These are phyloP conservation scores for Dermochelys coriacea DNA, from an alignment of 2,797 vertebrate genomes.

Conservation along the genomic window DNA sequence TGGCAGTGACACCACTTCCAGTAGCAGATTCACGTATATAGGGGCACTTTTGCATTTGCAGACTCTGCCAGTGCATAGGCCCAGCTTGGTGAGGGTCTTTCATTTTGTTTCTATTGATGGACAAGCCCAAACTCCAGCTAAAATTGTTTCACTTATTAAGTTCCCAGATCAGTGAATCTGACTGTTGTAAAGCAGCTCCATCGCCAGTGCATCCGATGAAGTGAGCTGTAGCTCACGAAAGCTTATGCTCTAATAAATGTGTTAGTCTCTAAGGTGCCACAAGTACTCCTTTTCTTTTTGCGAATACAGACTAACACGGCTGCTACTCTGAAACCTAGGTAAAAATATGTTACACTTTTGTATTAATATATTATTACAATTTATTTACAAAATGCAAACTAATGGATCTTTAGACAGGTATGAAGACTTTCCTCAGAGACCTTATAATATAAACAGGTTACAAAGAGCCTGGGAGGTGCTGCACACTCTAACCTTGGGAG, in stretches of 20 bases:
- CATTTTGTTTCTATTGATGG: neutral
- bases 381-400: neutral
- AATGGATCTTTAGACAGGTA: neutral
- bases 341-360: neutral
- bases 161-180: neutral
- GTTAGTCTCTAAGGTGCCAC: too few species aligned
- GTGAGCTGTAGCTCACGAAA: too few species aligned
- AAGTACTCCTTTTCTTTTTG: too few species aligned
- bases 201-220: too few species aligned
- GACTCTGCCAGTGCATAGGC: neutral
- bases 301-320: too few species aligned
- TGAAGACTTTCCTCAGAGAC: constrained; percentile 12
- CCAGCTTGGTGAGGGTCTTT: neutral
- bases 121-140: neutral
- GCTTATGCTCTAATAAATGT: too few species aligned
- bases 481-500: neutral
- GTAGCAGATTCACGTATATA: constrained; percentile 42
- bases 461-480: neutral
- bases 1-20: constrained; percentile 5
- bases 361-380: neutral
- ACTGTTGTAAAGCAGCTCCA: neutral
- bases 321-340: too few species aligned
- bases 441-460: neutral
- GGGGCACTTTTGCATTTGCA: neutral
- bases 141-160: neutral